Evolutionary conservation across 2,113 vertebrate genomes (phyloP).

Genomic region (Tringa solitaria): DNA sequence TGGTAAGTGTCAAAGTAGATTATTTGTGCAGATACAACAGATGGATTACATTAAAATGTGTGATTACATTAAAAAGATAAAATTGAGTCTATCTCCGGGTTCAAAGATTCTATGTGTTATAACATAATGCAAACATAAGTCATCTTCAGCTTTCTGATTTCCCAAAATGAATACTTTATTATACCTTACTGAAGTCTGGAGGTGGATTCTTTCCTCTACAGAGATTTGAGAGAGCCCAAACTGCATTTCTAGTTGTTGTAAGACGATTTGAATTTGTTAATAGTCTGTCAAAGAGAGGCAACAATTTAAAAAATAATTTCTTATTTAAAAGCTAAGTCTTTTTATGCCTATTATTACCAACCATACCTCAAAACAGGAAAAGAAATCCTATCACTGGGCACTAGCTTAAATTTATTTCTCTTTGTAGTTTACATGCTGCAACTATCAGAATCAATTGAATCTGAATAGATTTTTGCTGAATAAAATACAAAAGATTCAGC

Average conservation of each 20-base stretch:
- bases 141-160: neutral
- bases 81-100: neutral
- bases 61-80: neutral
- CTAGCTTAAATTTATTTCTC: neutral
- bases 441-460: neutral
- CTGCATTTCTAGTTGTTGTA: constrained; percentile 90
- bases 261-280: constrained; percentile 88
- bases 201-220: constrained; percentile 93
- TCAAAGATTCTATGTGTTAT: neutral
- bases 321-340: neutral
- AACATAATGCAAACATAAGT: neutral
- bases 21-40: neutral
- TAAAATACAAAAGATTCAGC: neutral
- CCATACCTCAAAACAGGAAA: neutral
- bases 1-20: neutral
- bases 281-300: constrained; percentile 74
- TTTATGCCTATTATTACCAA: neutral
- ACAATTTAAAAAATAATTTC: neutral
- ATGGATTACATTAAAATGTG: neutral
- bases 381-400: neutral
- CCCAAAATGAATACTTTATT: neutral
- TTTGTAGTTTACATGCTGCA: neutral
- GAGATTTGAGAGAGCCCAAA: constrained; percentile 92
- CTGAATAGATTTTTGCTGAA: neutral
- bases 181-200: constrained; percentile 90